Conservation (phyloP, 2,797 vertebrate genomes). For the Cygnus olor region DNA sequence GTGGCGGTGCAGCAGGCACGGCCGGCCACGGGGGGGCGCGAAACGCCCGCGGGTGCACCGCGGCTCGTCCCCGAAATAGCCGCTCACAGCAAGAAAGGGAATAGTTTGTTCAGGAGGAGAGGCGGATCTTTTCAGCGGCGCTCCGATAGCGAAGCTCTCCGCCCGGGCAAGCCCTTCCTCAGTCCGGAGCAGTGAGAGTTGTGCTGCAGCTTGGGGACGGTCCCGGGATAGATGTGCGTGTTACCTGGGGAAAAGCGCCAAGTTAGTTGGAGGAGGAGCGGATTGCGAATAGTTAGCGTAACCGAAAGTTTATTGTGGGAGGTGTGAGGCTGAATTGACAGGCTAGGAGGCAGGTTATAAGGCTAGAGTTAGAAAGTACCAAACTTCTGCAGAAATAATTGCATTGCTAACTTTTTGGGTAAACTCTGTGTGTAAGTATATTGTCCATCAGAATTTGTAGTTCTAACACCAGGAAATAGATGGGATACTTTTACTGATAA, state of each 20-base stretch:
- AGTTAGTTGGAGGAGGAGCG: background rate
- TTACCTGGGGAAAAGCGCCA: fast-evolving
- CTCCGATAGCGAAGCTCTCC: background rate
- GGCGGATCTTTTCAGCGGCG: background rate
- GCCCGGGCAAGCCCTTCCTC: background rate
- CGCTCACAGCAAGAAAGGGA: background rate
- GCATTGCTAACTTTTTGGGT: fast-evolving
- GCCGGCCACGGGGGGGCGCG: conserved; percentile 70
- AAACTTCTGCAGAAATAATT: background rate
- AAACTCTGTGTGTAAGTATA: background rate
- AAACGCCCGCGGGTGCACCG: background rate
- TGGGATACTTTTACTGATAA: background rate
- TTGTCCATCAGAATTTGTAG: background rate
- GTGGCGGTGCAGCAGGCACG: background rate
- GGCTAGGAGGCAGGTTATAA: background rate
- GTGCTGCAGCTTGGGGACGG: background rate
- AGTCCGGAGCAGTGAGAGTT: fast-evolving
- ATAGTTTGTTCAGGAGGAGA: background rate
- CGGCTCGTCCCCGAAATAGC: background rate
- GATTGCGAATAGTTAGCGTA: fast-evolving
- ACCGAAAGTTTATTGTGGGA: background rate
- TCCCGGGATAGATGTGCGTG: background rate
- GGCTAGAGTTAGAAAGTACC: background rate
- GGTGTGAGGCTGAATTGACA: background rate
- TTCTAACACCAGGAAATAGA: fast-evolving